Conservation (phyloP, 2,888 invertebrate species). For the Zaprionus obscuricornis region DNA sequence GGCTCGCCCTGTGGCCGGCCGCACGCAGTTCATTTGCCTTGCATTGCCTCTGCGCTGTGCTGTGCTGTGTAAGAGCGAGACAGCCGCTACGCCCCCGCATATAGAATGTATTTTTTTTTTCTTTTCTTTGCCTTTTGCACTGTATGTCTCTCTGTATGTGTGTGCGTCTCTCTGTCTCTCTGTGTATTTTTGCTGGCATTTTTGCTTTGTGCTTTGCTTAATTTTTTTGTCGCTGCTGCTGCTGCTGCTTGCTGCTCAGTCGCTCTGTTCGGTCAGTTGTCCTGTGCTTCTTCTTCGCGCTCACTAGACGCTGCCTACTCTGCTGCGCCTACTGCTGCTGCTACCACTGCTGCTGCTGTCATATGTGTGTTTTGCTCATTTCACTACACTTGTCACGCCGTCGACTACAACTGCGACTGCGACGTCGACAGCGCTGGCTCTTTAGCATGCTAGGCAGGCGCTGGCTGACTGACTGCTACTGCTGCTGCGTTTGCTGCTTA, state of each 20-base stretch:
- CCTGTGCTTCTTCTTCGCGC: conserved; percentile 23
- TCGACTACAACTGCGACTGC: conserved; percentile 24
- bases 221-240: conserved; percentile 34
- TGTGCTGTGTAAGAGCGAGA: conserved; percentile 30
- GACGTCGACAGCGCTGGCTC: conserved; percentile 13
- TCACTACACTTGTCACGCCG: conserved; percentile 68
- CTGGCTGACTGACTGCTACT: neutral
- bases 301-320: neutral
- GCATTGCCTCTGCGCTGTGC: conserved; percentile 1
- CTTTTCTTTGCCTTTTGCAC: conserved; percentile 22
- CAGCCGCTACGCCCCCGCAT: conserved; percentile 50
- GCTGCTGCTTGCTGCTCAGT: conserved; percentile 54
- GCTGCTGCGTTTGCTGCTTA: conserved; percentile 45
- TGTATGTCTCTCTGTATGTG: conserved; percentile 10
- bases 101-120: conserved; percentile 27
- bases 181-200: conserved; percentile 21
- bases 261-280: conserved; percentile 29
- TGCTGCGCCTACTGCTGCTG: neutral
- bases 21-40: conserved; percentile 46
- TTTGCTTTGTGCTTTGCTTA: conserved; percentile 52
- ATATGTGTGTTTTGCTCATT: conserved; percentile 48
- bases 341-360: too few species aligned
- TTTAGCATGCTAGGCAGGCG: too few species aligned
- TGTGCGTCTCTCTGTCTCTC: conserved; percentile 13
- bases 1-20: neutral